Conservation (phyloP, 2,797 vertebrate genomes). For the Fistularia commersonii region DNA sequence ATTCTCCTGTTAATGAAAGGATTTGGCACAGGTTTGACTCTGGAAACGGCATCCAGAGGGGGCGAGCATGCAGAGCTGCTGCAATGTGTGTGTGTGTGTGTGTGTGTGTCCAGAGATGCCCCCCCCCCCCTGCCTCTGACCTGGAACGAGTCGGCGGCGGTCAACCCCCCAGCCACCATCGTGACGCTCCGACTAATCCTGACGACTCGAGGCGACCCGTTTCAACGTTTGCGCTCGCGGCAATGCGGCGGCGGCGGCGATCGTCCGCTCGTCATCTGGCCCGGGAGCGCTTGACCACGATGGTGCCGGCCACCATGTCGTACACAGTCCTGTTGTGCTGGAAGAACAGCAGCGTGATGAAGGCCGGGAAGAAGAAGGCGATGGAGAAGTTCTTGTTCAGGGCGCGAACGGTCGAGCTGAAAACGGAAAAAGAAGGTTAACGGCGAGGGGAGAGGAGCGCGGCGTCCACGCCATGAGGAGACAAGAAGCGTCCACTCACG, state of each 20-base stretch:
- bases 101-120: constrained; percentile 12
- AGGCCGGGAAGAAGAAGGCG: constrained; percentile 97
- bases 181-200: constrained; percentile 12
- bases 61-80: constrained; percentile 21
- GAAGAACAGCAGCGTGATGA: constrained; percentile 96
- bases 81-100: constrained; percentile 33
- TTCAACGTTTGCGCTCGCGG: background rate
- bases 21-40: constrained; percentile 38
- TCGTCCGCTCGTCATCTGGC: constrained; percentile 87
- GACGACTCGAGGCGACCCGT: no score
- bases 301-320: constrained; percentile 97
- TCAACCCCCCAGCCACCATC: constrained; percentile 4
- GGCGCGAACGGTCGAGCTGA: constrained; percentile 92
- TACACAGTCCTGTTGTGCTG: constrained; percentile 99
- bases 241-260: no score
- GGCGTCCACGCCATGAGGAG: no score
- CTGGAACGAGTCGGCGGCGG: background rate
- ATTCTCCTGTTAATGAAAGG: constrained; percentile 31
- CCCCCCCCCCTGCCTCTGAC: constrained; percentile 13
- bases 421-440: no score
- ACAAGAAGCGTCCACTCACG: constrained; percentile 80
- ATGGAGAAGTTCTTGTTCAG: constrained; percentile 99
- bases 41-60: constrained; percentile 45
- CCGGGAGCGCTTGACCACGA: constrained; percentile 92
- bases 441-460: no score